Evolutionary conservation across 2,113 vertebrate species (phyloP).

Genomic region (Thalassarche chlororhynchos): DNA sequence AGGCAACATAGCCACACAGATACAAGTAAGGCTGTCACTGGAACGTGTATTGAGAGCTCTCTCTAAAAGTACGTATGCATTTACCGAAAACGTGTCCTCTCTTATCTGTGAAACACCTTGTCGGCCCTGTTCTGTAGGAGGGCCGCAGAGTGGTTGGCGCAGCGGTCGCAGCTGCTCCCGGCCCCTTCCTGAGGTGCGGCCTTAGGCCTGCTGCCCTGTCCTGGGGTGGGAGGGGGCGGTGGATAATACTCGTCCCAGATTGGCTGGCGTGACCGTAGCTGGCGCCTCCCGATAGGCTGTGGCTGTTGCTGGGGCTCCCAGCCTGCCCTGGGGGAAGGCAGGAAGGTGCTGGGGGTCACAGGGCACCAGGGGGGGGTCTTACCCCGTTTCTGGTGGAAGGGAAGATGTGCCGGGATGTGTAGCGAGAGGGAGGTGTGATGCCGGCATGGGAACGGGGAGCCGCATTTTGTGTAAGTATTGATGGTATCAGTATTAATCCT

Average conservation of each 20-base stretch:
- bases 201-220: neutral
- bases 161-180: fast-evolving
- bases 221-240: too few species aligned
- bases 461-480: fast-evolving
- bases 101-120: neutral
- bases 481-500: neutral
- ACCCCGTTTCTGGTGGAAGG: neutral
- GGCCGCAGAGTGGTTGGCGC: fast-evolving
- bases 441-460: fast-evolving
- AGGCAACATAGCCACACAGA: neutral
- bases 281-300: fast-evolving
- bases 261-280: fast-evolving
- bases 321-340: neutral
- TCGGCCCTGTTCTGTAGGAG: fast-evolving
- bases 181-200: neutral
- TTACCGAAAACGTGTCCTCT: neutral
- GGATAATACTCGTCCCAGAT: fast-evolving
- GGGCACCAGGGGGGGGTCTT: neutral
- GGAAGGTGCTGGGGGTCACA: neutral
- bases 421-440: fast-evolving
- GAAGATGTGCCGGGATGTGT: fast-evolving
- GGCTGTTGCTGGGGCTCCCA: neutral
- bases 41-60: neutral
- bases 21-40: neutral
- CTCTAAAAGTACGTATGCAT: fast-evolving